Evolutionary conservation across 2,113 vertebrate genomes (phyloP), one percentile per base, ranked within the genome.

Genomic region (Saiga tatarica): DNA sequence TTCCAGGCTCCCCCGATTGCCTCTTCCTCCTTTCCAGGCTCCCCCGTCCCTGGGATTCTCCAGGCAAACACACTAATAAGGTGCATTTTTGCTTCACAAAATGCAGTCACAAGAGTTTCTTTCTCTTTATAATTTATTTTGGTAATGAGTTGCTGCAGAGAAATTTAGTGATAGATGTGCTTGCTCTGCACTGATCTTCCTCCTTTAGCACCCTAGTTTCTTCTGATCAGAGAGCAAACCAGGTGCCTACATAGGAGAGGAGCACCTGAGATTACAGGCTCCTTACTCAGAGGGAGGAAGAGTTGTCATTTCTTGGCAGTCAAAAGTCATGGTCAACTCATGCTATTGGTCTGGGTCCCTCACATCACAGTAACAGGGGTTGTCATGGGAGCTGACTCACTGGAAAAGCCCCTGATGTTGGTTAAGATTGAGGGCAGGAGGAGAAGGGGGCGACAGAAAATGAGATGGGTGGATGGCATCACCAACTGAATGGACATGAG

Each of bases 71-170:
- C 9, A 15, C 21, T 21, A 67, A 25, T 85, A 94, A 91, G 12
- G 23, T 87, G 33, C 17, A 39, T 28, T 85, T 55, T 92, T 84
- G 50, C 52, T 96, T 96, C 64, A 39, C 67, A 71, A 39, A 71
- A 39, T 74, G 45, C 89, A 83, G 53, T 33, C 47, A 62, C n/a
- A 71, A 21, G 64, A 36, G n/a, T 62, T 95, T 71, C 52, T 64
- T 95, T 59, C 25, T 88, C 60, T 91, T 83, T 86, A 47, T 30
- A 71, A 25, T 95, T 93, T 78, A 78, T 89, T 94, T 94, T 87
- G 85, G 47, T 89, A 52, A 50, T 55, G 36, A 95, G 90, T 71
- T 67, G 12, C 79, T 47, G 16, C 55, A 53, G 59, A 71, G 89
- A 91, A 89, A 64, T 45, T 19, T 93, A 53, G 47, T 21, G 60